A percentile compares a stretch with the other conserved stretches of the same genome.
Evolutionary conservation across 2,797 vertebrate species (phyloP).

Genomic region (Oryzias sinensis): DNA sequence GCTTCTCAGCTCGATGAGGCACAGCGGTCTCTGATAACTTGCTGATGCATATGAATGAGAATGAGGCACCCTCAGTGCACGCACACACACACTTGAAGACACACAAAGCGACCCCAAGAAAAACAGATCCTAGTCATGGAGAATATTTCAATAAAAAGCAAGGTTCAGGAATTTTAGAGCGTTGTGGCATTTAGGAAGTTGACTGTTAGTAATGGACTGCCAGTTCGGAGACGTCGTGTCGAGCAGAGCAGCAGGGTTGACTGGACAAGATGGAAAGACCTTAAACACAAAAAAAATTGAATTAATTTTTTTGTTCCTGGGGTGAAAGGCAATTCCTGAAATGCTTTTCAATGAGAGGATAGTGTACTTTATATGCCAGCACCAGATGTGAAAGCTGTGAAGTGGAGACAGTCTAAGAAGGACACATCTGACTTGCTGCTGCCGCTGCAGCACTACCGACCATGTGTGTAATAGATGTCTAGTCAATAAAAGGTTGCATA

Average conservation of each 20-base stretch:
- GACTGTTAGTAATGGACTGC: constrained; percentile 40
- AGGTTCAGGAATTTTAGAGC: constrained; percentile 39
- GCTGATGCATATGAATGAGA: constrained; percentile 70
- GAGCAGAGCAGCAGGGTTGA: constrained; percentile 29
- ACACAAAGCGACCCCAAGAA: constrained; percentile 24
- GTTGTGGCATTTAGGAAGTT: constrained; percentile 17
- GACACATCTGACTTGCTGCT: constrained; percentile 47
- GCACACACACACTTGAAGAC: constrained; percentile 9
- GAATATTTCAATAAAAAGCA: constrained; percentile 43
- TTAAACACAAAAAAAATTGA: constrained; percentile 37
- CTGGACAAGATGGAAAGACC: constrained; percentile 27
- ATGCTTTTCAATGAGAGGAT: constrained; percentile 12
- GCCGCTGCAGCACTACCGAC: constrained; percentile 18
- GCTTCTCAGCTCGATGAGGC: constrained; percentile 71
- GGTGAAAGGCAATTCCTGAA: constrained; percentile 32
- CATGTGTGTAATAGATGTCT: constrained; percentile 59
- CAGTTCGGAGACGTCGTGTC: constrained; percentile 24
- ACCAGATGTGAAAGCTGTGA: constrained; percentile 56
- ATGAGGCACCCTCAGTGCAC: constrained; percentile 29
- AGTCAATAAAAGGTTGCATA: constrained; percentile 48
- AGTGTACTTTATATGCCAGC: constrained; percentile 21
- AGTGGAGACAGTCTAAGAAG: constrained; percentile 37
- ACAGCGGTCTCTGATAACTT: constrained; percentile 69
- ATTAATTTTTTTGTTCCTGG: constrained; percentile 29
- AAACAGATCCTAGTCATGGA: constrained; percentile 48